Evolutionary conservation across 2,888 invertebrate species (phyloP).

Genomic region (Philaethria dido): DNA sequence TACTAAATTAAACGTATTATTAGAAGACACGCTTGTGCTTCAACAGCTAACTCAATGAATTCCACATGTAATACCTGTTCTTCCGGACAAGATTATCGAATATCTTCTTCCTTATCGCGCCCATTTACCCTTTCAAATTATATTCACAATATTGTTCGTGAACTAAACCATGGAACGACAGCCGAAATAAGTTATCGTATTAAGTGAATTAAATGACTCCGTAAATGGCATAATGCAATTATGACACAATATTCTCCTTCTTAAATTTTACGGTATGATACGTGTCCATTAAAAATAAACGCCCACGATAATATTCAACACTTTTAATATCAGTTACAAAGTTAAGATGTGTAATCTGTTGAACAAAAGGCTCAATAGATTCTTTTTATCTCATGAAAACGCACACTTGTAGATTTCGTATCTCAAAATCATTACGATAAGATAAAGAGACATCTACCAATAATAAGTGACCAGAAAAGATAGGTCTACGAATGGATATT

Average conservation of each 20-base stretch:
- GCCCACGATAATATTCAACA: constrained; percentile 8
- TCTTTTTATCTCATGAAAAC: constrained; percentile 63
- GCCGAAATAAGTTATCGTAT: constrained; percentile 19
- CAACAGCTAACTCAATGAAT: constrained; percentile 31
- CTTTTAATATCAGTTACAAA: constrained; percentile 45
- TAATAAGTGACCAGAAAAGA: constrained; percentile 51
- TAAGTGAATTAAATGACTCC: constrained; percentile 13
- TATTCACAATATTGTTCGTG: constrained; percentile 40
- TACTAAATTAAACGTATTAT: not conserved
- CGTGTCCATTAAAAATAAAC: constrained; percentile 7
- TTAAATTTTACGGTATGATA: not conserved
- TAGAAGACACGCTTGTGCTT: constrained; percentile 29
- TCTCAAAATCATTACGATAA: constrained; percentile 80
- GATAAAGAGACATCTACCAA: constrained; percentile 65
- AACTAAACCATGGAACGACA: constrained; percentile 31
- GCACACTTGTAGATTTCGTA: constrained; percentile 75
- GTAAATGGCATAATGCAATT: constrained; percentile 12
- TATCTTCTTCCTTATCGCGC: constrained; percentile 42
- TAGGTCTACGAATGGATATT: constrained; percentile 46
- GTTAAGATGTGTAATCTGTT: constrained; percentile 42
- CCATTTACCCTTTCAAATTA: constrained; percentile 42
- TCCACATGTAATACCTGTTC: constrained; percentile 43
- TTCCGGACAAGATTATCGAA: constrained; percentile 45
- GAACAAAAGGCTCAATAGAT: constrained; percentile 44
- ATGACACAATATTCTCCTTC: not conserved